Evolutionary conservation across 2,113 vertebrate species (phyloP).

Genomic region (Gorsachius goisagi): DNA sequence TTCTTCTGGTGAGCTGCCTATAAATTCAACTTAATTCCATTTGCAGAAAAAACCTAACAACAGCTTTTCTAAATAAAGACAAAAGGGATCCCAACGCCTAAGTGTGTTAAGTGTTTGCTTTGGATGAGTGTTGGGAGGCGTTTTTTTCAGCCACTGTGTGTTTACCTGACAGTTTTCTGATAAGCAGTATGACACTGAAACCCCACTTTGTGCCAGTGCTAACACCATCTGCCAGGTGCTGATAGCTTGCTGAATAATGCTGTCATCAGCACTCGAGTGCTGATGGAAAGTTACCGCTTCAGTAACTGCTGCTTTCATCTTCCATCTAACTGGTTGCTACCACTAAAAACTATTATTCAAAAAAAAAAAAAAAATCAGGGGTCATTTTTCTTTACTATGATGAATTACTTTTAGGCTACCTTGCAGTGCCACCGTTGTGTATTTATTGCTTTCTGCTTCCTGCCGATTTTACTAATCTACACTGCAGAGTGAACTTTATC

Average conservation of each 20-base stretch:
- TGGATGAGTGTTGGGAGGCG: conserved; percentile 20
- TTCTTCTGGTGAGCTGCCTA: background rate
- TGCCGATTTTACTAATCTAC: background rate
- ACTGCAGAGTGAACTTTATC: background rate
- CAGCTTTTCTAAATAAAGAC: conserved; percentile 35
- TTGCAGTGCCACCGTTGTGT: background rate
- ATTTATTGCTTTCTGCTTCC: conserved; percentile 3
- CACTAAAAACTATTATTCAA: conserved; percentile 19
- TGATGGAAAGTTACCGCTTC: conserved; percentile 54
- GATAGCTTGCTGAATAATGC: conserved; percentile 50
- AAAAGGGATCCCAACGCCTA: conserved; percentile 24
- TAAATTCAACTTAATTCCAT: conserved; percentile 53
- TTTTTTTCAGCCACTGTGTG: conserved; percentile 39
- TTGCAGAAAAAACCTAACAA: conserved; percentile 29
- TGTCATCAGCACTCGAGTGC: conserved; percentile 29
- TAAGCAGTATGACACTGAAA: conserved; percentile 46
- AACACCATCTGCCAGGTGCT: conserved; percentile 64
- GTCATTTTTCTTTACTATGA: conserved; percentile 20
- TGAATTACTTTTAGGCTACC: conserved; percentile 35
- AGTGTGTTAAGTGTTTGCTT: conserved; percentile 59
- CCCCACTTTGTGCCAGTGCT: conserved; percentile 21
- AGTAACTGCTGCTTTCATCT: background rate
- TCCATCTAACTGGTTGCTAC: conserved; percentile 13
- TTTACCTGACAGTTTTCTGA: conserved; percentile 63
- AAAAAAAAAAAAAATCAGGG: background rate